A percentile compares a stretch with the other conserved stretches of the same genome.
Conservation (phyloP, 2,888 invertebrate genomes). For the Harpagoxenus sublaevis region DNA sequence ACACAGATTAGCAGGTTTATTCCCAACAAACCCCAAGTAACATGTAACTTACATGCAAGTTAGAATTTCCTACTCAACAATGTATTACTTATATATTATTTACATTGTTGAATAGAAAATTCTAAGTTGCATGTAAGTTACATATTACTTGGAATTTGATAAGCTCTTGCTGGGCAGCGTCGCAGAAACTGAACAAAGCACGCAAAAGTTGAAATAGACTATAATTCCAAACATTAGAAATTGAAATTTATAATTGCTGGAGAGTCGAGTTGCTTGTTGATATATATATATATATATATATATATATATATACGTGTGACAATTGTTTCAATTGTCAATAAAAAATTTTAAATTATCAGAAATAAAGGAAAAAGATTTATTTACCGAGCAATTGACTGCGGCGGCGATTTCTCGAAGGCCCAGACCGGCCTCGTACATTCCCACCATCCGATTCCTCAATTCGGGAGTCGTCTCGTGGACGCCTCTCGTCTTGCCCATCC, state of each 20-base stretch:
- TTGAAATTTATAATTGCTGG: background rate
- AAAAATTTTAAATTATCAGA: background rate
- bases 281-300: too few relatives aligned
- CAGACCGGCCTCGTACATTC: constrained; percentile 85
- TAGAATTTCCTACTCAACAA: too few relatives aligned
- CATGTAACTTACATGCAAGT: too few relatives aligned
- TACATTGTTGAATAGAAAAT: too few relatives aligned
- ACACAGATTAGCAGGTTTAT: background rate
- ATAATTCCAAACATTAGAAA: background rate
- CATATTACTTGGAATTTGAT: too few relatives aligned
- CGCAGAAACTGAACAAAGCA: background rate
- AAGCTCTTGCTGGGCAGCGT: too few relatives aligned
- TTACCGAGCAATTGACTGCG: constrained; percentile 84
- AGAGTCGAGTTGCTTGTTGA: background rate
- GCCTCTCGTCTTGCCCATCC: constrained; percentile 85
- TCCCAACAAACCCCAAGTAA: too few relatives aligned
- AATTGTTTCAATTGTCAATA: background rate
- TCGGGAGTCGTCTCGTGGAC: constrained; percentile 85
- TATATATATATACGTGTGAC: too few relatives aligned
- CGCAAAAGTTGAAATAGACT: background rate
- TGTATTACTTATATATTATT: too few relatives aligned
- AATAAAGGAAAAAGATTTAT: constrained; percentile 12
- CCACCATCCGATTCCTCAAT: constrained; percentile 85
- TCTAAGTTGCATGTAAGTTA: too few relatives aligned
- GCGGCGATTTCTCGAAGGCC: constrained; percentile 84